Evolutionary conservation across 2,888 invertebrate species (phyloP).

Genomic region (Celastrina argiolus): DNA sequence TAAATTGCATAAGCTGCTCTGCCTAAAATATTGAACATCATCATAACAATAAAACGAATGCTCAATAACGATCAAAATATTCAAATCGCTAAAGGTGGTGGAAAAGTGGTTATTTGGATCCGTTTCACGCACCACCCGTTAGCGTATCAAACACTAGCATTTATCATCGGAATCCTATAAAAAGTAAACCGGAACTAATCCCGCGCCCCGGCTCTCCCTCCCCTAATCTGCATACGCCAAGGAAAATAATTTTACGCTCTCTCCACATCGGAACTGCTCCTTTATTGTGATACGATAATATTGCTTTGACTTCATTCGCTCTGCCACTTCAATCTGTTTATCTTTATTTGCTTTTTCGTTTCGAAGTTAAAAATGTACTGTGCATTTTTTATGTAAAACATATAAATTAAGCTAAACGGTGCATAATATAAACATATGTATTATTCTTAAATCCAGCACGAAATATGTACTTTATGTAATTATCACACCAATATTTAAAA

Average conservation of each 20-base stretch:
- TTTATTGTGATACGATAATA: constrained; percentile 47
- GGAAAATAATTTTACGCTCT: constrained; percentile 76
- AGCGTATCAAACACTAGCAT: constrained; percentile 61
- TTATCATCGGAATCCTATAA: constrained; percentile 76
- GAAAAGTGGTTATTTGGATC: constrained; percentile 60
- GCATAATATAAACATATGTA: background rate
- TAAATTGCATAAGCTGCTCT: no score
- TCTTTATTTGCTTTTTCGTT: constrained; percentile 1
- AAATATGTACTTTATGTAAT: background rate
- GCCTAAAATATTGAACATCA: constrained; percentile 13
- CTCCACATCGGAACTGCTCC: constrained; percentile 45
- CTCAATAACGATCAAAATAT: constrained; percentile 38
- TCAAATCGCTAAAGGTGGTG: constrained; percentile 37
- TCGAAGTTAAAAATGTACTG: background rate
- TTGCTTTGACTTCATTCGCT: constrained; percentile 15
- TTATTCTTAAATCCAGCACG: background rate
- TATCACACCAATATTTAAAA: background rate
- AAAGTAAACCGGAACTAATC: constrained; percentile 75
- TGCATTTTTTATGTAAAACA: background rate
- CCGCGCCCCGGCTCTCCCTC: constrained; percentile 51
- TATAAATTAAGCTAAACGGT: background rate
- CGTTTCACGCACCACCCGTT: constrained; percentile 73
- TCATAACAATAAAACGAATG: constrained; percentile 4
- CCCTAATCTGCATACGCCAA: constrained; percentile 74
- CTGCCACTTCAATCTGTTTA: background rate